phyloP scores from a whole-genome alignment of 2,797 vertebrate genomes.

The Oophaga sylvatica region DNA sequence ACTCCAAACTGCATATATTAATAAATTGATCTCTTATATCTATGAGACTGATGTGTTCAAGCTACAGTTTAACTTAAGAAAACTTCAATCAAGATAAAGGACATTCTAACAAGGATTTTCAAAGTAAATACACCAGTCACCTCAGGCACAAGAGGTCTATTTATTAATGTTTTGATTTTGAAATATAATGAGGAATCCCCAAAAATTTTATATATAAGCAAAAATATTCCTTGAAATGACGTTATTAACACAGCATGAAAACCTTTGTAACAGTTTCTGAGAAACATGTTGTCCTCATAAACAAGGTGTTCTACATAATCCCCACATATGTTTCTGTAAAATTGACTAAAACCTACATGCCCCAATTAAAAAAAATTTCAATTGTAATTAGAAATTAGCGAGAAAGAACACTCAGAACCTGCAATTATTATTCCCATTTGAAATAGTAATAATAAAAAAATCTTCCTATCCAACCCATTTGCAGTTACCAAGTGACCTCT shows the following conservation, averaged over 20 bases:
- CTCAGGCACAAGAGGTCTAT: too few relatives aligned
- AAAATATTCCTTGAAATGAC: too few relatives aligned
- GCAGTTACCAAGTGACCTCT: slow-evolving; percentile 63
- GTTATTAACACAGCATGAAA: neutral
- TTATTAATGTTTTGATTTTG: too few relatives aligned
- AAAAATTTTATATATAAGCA: too few relatives aligned
- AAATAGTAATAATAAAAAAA: slow-evolving; percentile 61
- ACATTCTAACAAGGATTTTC: too few relatives aligned
- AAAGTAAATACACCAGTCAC: too few relatives aligned
- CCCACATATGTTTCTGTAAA: neutral
- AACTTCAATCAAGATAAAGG: too few relatives aligned
- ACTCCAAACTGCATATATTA: too few relatives aligned
- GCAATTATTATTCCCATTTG: slow-evolving; percentile 37
- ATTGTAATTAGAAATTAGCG: slow-evolving; percentile 11
- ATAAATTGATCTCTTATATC: too few relatives aligned
- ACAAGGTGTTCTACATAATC: neutral
- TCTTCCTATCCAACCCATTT: slow-evolving; percentile 59
- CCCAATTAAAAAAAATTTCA: neutral
- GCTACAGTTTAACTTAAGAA: too few relatives aligned
- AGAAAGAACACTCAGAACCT: slow-evolving; percentile 27
- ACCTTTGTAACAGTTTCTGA: neutral
- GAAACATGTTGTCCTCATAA: neutral
- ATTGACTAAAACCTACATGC: neutral
- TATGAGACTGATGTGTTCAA: too few relatives aligned
- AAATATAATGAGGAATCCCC: too few relatives aligned